Evolutionary conservation across 2,797 vertebrate genomes (phyloP).

Genomic region (Anguilla obscura): DNA sequence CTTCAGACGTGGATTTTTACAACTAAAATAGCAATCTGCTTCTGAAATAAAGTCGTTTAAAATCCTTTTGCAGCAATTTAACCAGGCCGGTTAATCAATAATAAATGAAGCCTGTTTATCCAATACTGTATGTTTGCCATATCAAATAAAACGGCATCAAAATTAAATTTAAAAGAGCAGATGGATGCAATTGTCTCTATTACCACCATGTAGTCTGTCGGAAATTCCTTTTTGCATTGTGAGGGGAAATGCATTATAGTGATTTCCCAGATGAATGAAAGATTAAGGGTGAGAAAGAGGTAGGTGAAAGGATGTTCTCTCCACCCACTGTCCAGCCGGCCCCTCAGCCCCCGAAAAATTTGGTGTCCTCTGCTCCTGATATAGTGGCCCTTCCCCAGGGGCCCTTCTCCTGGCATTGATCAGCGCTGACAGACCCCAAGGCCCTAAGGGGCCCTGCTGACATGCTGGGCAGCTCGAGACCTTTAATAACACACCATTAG

Average conservation of each 20-base stretch:
- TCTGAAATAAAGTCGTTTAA: neutral
- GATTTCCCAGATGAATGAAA: neutral
- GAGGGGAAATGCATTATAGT: neutral
- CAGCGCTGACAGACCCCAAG: neutral
- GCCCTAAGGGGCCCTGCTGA: neutral
- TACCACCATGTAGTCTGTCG: neutral
- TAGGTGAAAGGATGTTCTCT: neutral
- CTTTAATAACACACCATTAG: conserved; percentile 23
- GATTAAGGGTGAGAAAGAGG: neutral
- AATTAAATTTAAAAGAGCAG: neutral
- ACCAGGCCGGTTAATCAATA: neutral
- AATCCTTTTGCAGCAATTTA: neutral
- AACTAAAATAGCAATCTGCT: neutral
- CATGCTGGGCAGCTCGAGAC: neutral
- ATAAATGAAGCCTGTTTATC: neutral
- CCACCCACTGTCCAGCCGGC: neutral
- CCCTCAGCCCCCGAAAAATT: neutral
- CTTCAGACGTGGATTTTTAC: neutral
- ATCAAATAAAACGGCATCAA: neutral
- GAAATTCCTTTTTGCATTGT: neutral
- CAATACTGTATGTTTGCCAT: neutral
- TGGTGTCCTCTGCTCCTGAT: neutral
- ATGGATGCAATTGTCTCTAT: neutral
- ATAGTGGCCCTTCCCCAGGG: neutral
- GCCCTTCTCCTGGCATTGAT: neutral